Evolutionary conservation across 1,140 invertebrate genomes (phyloP), one percentile per base, ranked within the genome.

Genomic region (Ylistrum balloti): DNA sequence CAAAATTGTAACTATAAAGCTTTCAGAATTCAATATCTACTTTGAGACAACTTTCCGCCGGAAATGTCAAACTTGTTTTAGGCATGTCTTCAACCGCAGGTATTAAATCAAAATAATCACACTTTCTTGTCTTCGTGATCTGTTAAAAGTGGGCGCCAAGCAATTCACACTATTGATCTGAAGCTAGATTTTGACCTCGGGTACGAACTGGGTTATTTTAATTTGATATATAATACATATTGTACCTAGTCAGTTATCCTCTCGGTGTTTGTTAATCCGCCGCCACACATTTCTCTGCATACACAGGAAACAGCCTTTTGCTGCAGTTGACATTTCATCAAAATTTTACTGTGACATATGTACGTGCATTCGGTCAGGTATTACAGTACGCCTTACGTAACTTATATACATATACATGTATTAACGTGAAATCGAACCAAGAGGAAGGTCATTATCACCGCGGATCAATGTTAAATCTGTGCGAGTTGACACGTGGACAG

Each of bases 331-430:
- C 56, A 74, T 74, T 74, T 74, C 56, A 28, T 74, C 56, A 74
- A n/a, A 17, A 74, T 5, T n/a, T 5, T 22, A 28, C n/a, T 74
- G 1, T 28, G 22, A 28, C 17, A 74, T n/a, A n/a, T 74, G 56
- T 74, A 74, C 56, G 56, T 74, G 56, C 56, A 74, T 74, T 28
- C 56, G 56, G 9, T 74, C 56, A 74, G 56, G 56, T 74, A 74
- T 74, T 11, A 17, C 56, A 22, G 0, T 28, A 5, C 13, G 56
- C 56, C n/a, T 74, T 74, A 74, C 56, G 56, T 74, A 74, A 74
- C 28, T 22, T 11, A 13, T 13, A 38, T 28, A 7, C 17, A 74
- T 0, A 74, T n/a, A 74, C 22, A 74, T 22, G n/a, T 28, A 11
- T 74, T 74, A 74, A 74, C 56, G 56, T n/a, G 56, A 74, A n/a